These are phyloP conservation scores for Brienomyrus brachyistius DNA, from an alignment of 2,113 vertebrate genomes.

Conservation along the genomic window DNA sequence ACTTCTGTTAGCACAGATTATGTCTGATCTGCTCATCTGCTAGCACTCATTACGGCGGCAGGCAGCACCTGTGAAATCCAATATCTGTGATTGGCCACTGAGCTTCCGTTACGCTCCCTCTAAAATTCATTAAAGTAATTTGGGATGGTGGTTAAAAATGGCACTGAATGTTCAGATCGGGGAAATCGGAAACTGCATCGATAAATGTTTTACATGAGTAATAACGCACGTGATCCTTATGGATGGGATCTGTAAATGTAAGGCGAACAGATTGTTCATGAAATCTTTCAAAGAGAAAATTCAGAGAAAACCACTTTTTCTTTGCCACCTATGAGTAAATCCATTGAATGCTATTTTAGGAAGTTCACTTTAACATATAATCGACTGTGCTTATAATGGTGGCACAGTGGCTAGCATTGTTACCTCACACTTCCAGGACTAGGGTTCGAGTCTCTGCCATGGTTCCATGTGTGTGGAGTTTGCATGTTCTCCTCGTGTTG, in stretches of 20 bases:
- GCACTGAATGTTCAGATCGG: background rate
- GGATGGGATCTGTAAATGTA: background rate
- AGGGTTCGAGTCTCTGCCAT: background rate
- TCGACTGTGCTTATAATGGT: background rate
- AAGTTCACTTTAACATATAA: background rate
- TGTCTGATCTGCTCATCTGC: background rate
- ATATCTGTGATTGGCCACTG: background rate
- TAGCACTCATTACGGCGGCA: background rate
- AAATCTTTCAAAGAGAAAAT: background rate
- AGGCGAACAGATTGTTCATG: background rate
- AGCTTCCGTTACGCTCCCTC: background rate
- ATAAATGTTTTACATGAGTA: background rate
- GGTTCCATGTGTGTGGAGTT: background rate
- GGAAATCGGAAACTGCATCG: background rate
- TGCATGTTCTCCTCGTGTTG: background rate
- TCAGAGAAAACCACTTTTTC: background rate
- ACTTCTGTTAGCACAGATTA: background rate
- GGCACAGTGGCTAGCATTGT: background rate
- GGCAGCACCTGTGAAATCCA: background rate
- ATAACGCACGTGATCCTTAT: background rate
- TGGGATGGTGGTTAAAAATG: background rate
- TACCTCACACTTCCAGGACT: background rate
- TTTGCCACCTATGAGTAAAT: background rate
- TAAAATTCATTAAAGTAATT: background rate
- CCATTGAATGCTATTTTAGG: background rate